Conservation (phyloP, 2,888 invertebrate species). For the Hydraecia micacea region DNA sequence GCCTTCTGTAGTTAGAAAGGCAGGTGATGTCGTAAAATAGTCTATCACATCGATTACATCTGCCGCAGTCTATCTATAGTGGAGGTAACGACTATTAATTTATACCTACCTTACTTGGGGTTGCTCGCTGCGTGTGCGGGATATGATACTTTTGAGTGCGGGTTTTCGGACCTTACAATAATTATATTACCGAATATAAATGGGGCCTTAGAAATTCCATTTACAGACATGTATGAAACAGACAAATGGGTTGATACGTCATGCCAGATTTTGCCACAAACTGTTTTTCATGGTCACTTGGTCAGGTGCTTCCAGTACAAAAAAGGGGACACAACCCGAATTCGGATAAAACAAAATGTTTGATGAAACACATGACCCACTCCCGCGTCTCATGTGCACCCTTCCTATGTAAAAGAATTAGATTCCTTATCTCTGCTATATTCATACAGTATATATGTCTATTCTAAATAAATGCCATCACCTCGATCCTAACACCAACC, state of each 20-base stretch:
- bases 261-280: not conserved
- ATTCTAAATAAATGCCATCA: conserved; percentile 35
- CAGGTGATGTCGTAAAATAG: conserved; percentile 32
- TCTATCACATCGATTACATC: conserved; percentile 41
- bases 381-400: not conserved
- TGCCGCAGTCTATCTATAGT: conserved; percentile 27
- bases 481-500: conserved; percentile 26
- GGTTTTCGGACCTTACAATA: not conserved
- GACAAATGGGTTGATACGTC: not conserved
- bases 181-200: not conserved
- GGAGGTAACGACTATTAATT: not conserved
- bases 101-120: not conserved
- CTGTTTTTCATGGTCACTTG: not conserved
- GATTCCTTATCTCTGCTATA: conserved; percentile 31
- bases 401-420: conserved; percentile 16
- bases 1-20: conserved; percentile 5
- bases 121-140: not conserved
- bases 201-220: not conserved
- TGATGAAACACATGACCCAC: not conserved
- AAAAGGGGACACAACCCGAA: not conserved
- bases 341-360: not conserved
- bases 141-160: not conserved
- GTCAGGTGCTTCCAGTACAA: not conserved
- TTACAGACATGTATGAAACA: not conserved
- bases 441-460: not conserved